These are phyloP conservation scores for Pituophis catenifer DNA, from an alignment of 2,113 vertebrate species.

Conservation along the genomic window DNA sequence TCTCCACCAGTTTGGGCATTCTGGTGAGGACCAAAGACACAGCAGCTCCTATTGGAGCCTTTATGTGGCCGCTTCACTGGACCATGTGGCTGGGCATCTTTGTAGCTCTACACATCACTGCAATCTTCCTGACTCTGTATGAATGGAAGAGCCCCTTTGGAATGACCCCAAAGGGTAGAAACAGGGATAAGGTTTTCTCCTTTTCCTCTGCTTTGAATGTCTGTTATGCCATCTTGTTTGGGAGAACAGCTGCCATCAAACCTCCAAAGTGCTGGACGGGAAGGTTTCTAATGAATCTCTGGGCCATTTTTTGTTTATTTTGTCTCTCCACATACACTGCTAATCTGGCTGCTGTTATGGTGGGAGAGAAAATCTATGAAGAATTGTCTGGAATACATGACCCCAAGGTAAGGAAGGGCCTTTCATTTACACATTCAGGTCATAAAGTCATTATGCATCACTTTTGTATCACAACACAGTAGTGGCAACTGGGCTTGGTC, in stretches of 20 bases:
- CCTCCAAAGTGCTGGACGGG: slow-evolving; percentile 86
- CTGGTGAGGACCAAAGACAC: slow-evolving; percentile 81
- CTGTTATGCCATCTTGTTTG: slow-evolving; percentile 83
- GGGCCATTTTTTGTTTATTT: slow-evolving; percentile 86
- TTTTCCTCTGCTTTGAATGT: slow-evolving; percentile 83
- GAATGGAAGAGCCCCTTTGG: slow-evolving; percentile 86
- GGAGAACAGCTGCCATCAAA: slow-evolving; percentile 82
- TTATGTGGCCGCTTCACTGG: slow-evolving; percentile 88
- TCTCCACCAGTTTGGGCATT: slow-evolving; percentile 83
- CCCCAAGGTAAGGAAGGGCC: slow-evolving; percentile 76
- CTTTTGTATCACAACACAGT: neutral
- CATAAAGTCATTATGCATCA: slow-evolving; percentile 6
- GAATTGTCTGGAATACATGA: slow-evolving; percentile 88
- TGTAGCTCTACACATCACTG: slow-evolving; percentile 81
- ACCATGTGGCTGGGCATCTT: slow-evolving; percentile 87
- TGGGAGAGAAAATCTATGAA: slow-evolving; percentile 87
- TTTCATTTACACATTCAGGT: slow-evolving; percentile 30
- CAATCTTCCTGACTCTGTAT: slow-evolving; percentile 81
- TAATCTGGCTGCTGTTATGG: slow-evolving; percentile 86
- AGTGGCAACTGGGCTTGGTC: neutral
- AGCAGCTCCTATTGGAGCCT: slow-evolving; percentile 83
- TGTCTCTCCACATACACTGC: slow-evolving; percentile 84
- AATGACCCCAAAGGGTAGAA: slow-evolving; percentile 81
- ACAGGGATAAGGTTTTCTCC: slow-evolving; percentile 81
- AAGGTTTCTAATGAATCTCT: slow-evolving; percentile 86